These are phyloP conservation scores for Pararge aegeria DNA, from an alignment of 1,140 invertebrate species.

Conservation along the genomic window DNA sequence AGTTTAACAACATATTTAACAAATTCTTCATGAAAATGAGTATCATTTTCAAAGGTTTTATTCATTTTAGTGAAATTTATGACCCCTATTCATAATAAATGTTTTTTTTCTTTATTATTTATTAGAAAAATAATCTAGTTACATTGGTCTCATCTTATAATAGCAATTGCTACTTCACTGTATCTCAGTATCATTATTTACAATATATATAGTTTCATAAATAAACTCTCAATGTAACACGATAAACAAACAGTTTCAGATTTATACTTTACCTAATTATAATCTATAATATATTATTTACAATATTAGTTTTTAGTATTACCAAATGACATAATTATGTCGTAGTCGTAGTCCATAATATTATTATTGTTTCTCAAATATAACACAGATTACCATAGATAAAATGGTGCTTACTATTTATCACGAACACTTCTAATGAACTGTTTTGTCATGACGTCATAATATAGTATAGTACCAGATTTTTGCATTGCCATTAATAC, in stretches of 20 bases:
- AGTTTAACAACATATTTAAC: too few relatives aligned
- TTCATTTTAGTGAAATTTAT: too few relatives aligned
- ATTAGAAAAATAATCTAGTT: neutral
- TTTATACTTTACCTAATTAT: neutral
- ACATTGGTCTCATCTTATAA: neutral
- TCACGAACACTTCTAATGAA: too few relatives aligned
- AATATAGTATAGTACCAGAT: too few relatives aligned
- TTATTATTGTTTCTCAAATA: neutral
- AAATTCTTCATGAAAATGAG: too few relatives aligned
- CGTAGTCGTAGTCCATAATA: neutral
- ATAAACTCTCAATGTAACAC: neutral
- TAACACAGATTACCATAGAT: too few relatives aligned
- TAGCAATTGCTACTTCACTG: neutral
- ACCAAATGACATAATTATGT: constrained; percentile 15
- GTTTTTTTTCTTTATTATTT: too few relatives aligned
- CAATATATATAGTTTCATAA: neutral
- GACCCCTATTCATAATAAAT: too few relatives aligned
- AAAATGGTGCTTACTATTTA: too few relatives aligned
- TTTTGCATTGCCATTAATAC: too few relatives aligned
- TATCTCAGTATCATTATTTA: neutral
- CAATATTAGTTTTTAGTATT: constrained; percentile 25
- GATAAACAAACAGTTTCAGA: constrained; percentile 10
- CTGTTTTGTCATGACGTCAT: too few relatives aligned
- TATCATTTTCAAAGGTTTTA: too few relatives aligned
- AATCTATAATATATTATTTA: constrained; percentile 25